Evolutionary conservation across 2,888 invertebrate genomes (phyloP), one percentile per base, ranked within the genome.

Genomic region (Diarsia brunnea): DNA sequence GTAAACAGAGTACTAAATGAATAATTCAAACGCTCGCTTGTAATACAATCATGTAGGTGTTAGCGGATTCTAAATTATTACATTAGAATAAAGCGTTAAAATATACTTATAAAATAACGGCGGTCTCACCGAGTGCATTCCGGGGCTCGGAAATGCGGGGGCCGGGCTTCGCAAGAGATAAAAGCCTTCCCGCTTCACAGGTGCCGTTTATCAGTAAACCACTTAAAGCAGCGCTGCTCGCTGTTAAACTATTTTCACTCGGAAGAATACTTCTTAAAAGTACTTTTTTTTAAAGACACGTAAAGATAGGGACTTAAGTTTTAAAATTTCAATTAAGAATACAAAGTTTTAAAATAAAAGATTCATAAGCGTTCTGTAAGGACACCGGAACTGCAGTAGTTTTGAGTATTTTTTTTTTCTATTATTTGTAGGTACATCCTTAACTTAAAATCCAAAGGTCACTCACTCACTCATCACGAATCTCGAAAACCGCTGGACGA

Each of bases 171-270:
- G 58, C 75, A 67, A 65, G 84, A 89, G 90, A 91, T 92, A 91
- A 91, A 92, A 91, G 90, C 88, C 85, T 87, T 84, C 81, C 81
- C 88, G 86, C 84, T 90, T 88, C 88, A 87, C 89, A 91, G 91
- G 91, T 91, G 87, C 88, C 89, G 87, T 91, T 90, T 89, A 91
- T 91, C 91, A 91, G 89, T 84, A 80, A 84, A 87, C 89, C 88
- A 90, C 90, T 90, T 89, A 89, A 91, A 88, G 87, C 85, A 85
- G 74, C 84, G 84, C 84, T 87, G 83, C 75, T 76, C 84, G 77
- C 83, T 85, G 80, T 83, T 85, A 82, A 88, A 89, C 87, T 86
- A 86, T 88, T 88, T 90, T 88, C 84, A 85, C 86, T 84, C 45
- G 75, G 64, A 73, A 81, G 78, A 83, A 78, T 83, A 83, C 82